A percentile compares a stretch with the other conserved stretches of the same genome.
These are phyloP conservation scores for Peromyscus leucopus DNA, from an alignment of 2,113 vertebrate genomes.

Conservation along the genomic window DNA sequence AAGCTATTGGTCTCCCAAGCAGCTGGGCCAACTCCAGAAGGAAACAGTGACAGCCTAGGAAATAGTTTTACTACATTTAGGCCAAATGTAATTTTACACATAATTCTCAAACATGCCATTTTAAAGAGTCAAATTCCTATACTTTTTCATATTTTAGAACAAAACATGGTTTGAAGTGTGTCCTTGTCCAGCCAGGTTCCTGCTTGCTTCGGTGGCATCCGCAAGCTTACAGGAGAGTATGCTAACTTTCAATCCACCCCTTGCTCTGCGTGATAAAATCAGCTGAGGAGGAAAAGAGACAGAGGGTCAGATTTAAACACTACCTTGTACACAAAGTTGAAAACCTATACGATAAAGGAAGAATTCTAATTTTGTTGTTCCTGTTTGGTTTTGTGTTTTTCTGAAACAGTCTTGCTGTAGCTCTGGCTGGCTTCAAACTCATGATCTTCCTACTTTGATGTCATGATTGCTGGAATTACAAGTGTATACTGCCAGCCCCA, in stretches of 20 bases:
- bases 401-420: not conserved
- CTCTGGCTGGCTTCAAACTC: not conserved
- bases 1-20: not conserved
- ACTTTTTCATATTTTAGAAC: conserved; percentile 1
- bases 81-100: conserved; percentile 54
- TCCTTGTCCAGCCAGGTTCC: conserved; percentile 75
- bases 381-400: not conserved
- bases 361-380: not conserved
- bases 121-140: not conserved
- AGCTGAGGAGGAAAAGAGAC: conserved; percentile 85
- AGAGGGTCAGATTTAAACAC: not conserved
- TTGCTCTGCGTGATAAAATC: conserved; percentile 85
- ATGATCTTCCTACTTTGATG: not conserved
- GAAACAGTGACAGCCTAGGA: not conserved
- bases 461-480: not conserved
- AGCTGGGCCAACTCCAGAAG: not conserved
- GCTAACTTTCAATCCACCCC: conserved; percentile 87
- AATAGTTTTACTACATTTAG: conserved; percentile 22
- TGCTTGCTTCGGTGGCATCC: conserved; percentile 92
- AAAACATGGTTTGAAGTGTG: not conserved
- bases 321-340: not conserved
- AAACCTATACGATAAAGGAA: not conserved
- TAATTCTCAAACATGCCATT: conserved; percentile 53
- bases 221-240: conserved; percentile 92
- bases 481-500: not conserved